A percentile compares a stretch with the other conserved stretches of the same genome.
These are phyloP conservation scores for Drosophila paramelanica DNA, from an alignment of 2,888 invertebrate genomes.

Conservation along the genomic window DNA sequence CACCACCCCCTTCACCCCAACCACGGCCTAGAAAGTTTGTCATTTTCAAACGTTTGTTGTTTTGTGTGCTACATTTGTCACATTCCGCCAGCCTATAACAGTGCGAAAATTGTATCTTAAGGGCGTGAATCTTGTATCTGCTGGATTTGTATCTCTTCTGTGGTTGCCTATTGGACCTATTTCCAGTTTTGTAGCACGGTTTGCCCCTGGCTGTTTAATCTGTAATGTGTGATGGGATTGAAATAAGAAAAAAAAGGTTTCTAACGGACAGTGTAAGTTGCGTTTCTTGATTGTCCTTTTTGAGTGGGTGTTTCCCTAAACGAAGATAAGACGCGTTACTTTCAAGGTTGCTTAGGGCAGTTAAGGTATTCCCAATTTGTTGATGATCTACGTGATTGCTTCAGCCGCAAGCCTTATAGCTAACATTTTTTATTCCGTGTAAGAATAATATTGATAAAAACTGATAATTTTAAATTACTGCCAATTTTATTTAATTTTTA, in stretches of 20 bases:
- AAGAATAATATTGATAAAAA: too few relatives aligned
- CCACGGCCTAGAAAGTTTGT: constrained; percentile 54
- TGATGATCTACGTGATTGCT: not conserved
- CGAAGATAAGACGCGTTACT: not conserved
- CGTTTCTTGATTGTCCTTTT: not conserved
- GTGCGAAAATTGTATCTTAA: constrained; percentile 66
- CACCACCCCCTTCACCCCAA: not conserved
- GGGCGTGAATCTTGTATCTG: constrained; percentile 65
- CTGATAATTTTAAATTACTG: too few relatives aligned
- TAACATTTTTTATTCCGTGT: too few relatives aligned
- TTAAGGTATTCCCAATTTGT: not conserved
- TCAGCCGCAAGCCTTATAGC: too few relatives aligned
- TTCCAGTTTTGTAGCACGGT: constrained; percentile 15
- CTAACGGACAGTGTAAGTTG: not conserved
- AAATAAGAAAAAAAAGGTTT: constrained; percentile 2
- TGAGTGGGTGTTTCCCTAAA: too few relatives aligned
- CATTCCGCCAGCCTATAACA: constrained; percentile 61
- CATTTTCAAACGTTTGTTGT: constrained; percentile 59
- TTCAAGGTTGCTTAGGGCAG: not conserved
- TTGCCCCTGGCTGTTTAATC: constrained; percentile 17
- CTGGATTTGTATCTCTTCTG: constrained; percentile 51
- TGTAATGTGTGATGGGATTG: constrained; percentile 21
- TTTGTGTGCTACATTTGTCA: constrained; percentile 47
- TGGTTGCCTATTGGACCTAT: constrained; percentile 17
- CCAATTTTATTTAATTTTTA: not conserved